Conservation (phyloP, 2,113 vertebrate genomes). For the Ardeotis arabs region DNA sequence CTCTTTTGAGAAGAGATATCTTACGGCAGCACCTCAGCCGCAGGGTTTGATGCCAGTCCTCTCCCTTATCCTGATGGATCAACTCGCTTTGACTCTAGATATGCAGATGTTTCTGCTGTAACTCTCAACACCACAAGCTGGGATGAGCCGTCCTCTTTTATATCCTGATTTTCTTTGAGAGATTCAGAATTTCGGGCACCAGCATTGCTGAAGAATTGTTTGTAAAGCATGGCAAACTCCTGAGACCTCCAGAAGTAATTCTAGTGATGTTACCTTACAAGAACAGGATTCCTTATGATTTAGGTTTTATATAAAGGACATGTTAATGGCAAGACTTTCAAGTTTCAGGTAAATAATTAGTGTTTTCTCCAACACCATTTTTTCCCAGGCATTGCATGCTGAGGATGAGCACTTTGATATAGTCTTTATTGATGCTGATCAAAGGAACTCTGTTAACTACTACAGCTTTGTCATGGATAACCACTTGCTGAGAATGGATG, state of each 20-base stretch:
- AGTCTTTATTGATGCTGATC: conserved; percentile 85
- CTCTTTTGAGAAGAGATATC: conserved; percentile 10
- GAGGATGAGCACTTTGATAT: conserved; percentile 82
- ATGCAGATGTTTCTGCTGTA: background rate
- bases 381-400: conserved; percentile 74
- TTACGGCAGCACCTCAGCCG: background rate
- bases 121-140: background rate
- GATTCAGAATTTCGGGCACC: background rate
- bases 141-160: background rate
- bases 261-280: background rate
- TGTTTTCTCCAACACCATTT: conserved; percentile 46
- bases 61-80: background rate
- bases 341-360: conserved; percentile 50
- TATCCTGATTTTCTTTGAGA: background rate
- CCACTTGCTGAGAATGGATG: conserved; percentile 78
- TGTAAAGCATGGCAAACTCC: background rate
- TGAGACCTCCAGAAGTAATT: background rate
- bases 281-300: background rate
- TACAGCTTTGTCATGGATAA: conserved; percentile 84
- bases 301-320: background rate
- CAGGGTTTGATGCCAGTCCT: background rate
- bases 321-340: conserved; percentile 12
- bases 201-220: background rate
- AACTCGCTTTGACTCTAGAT: background rate
- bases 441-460: conserved; percentile 81